Percentiles rank a stretch among this genome's conserved stretches.
phyloP scores from a whole-genome alignment of 2,888 invertebrate species.

The Caenorhabditis sp. region DNA sequence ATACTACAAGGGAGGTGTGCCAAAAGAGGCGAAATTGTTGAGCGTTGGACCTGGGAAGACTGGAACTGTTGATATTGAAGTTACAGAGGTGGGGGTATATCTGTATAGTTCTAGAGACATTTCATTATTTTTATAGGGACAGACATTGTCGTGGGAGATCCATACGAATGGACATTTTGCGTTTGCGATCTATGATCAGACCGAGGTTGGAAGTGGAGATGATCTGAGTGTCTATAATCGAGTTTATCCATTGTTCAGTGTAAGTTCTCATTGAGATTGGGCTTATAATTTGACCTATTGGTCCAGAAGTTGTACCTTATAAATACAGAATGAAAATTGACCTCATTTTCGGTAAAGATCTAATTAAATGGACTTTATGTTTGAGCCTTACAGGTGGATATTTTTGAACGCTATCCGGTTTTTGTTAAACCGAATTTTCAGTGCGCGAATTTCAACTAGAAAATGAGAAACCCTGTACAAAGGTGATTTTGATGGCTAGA shows the following conservation, averaged over 20 bases:
- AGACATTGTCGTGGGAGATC: constrained; percentile 58
- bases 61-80: constrained; percentile 53
- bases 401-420: too few relatives aligned
- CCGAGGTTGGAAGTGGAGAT: constrained; percentile 46
- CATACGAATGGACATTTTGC: constrained; percentile 68
- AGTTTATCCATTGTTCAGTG: constrained; percentile 67
- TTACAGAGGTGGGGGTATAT: constrained; percentile 45
- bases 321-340: too few relatives aligned
- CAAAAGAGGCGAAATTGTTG: constrained; percentile 41
- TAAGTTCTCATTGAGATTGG: too few relatives aligned
- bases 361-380: too few relatives aligned
- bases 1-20: constrained; percentile 57
- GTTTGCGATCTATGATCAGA: constrained; percentile 59
- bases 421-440: too few relatives aligned
- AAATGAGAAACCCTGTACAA: too few relatives aligned
- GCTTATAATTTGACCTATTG: too few relatives aligned
- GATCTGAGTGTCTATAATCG: constrained; percentile 42
- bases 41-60: constrained; percentile 61
- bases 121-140: constrained; percentile 43
- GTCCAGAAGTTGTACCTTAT: too few relatives aligned
- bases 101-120: not conserved
- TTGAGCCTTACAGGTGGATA: too few relatives aligned
- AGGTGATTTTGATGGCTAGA: too few relatives aligned
- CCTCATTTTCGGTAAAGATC: too few relatives aligned
- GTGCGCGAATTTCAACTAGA: too few relatives aligned